phyloP scores from a whole-genome alignment of 2,888 invertebrate genomes.

The Pristionchus fissidentatus region DNA sequence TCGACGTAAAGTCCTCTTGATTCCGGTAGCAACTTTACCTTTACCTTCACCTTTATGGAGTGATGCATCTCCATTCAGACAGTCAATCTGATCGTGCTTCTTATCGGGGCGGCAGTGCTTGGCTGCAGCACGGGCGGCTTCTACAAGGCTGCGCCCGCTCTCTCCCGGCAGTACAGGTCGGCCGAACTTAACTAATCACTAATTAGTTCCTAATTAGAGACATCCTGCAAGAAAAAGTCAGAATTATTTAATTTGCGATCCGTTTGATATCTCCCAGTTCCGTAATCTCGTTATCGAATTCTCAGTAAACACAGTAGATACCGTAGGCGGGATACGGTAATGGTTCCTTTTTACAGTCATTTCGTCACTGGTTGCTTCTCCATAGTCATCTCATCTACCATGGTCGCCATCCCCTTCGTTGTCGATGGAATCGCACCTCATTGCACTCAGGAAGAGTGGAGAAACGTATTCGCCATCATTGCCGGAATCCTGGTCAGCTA shows the following conservation, averaged over 20 bases:
- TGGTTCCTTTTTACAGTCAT: conserved; percentile 53
- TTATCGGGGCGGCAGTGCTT: conserved; percentile 61
- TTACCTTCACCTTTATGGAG: neutral
- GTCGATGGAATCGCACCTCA: conserved; percentile 65
- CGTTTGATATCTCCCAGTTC: too few relatives aligned
- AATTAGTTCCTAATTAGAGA: too few relatives aligned
- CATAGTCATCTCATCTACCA: conserved; percentile 71
- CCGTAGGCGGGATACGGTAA: too few relatives aligned
- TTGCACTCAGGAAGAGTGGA: conserved; percentile 70
- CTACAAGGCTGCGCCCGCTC: conserved; percentile 72
- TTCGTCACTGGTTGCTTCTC: conserved; percentile 75
- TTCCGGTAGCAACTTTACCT: too few relatives aligned
- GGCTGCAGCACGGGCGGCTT: conserved; percentile 72
- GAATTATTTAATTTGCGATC: too few relatives aligned
- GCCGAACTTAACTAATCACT: too few relatives aligned
- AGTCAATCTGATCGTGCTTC: conserved; percentile 60
- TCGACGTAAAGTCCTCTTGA: too few relatives aligned
- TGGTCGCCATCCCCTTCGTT: conserved; percentile 68
- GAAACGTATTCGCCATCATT: conserved; percentile 64
- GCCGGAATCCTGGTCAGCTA: conserved; percentile 60
- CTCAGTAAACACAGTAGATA: too few relatives aligned
- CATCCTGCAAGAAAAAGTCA: too few relatives aligned
- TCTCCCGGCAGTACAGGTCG: conserved; percentile 71
- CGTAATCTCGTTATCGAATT: too few relatives aligned
- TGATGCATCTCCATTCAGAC: conserved; percentile 36